Evolutionary conservation across 2,113 vertebrate species (phyloP).

Genomic region (Malurus melanocephalus): DNA sequence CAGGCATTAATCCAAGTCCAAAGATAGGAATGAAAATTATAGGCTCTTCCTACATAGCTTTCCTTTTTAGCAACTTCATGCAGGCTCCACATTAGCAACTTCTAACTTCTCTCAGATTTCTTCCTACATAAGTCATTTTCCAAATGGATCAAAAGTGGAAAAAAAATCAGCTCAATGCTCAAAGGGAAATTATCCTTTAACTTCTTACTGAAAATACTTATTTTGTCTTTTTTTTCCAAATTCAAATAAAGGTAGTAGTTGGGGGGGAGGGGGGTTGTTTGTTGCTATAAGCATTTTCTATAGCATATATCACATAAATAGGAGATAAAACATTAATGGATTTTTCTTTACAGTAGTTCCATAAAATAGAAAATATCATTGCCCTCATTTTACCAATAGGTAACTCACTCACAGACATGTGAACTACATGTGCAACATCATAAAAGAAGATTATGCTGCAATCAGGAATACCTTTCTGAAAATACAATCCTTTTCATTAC

Average conservation of each 20-base stretch:
- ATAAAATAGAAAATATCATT: not conserved
- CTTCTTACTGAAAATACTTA: not conserved
- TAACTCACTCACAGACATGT: not conserved
- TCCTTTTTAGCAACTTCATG: constrained; percentile 72
- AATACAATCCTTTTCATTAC: not conserved
- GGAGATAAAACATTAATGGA: not conserved
- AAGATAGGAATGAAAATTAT: constrained; percentile 79
- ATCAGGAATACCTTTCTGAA: not conserved
- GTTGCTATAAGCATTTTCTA: not conserved
- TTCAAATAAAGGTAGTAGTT: not conserved
- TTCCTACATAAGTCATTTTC: constrained; percentile 55
- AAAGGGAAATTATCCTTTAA: constrained; percentile 1
- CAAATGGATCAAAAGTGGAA: constrained; percentile 45
- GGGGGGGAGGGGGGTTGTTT: fast-evolving
- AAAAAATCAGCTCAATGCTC: constrained; percentile 34
- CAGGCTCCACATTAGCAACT: constrained; percentile 64
- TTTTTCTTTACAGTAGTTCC: not conserved
- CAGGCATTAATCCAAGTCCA: constrained; percentile 75
- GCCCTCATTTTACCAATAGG: not conserved
- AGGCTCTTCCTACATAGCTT: constrained; percentile 76
- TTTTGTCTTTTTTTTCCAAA: not conserved
- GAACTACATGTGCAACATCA: not conserved
- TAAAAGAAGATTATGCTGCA: not conserved
- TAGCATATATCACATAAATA: not conserved
- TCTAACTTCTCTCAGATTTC: constrained; percentile 60